Percentiles rank a stretch among this genome's conserved stretches.
These are phyloP conservation scores for Fragum fragum DNA, from an alignment of 2,888 invertebrate species.

Conservation along the genomic window DNA sequence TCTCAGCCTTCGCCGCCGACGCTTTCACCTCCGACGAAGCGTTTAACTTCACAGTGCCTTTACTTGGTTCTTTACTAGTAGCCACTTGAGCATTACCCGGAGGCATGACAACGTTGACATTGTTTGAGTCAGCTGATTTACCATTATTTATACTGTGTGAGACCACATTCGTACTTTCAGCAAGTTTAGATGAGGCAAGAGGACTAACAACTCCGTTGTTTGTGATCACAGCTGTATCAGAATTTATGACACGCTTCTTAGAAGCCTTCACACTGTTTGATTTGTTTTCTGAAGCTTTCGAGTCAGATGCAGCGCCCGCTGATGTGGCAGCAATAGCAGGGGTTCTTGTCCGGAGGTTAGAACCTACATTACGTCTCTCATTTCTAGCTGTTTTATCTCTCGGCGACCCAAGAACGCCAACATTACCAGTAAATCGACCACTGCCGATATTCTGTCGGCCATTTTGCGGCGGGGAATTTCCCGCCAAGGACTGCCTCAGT, in stretches of 20 bases:
- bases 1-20: slow-evolving; percentile 35
- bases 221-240: slow-evolving; percentile 5
- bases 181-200: neutral
- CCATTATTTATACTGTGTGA: neutral
- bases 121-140: neutral
- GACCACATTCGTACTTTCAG: neutral
- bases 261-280: slow-evolving; percentile 18
- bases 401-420: neutral
- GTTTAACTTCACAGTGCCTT: slow-evolving; percentile 6
- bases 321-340: neutral
- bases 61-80: neutral
- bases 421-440: slow-evolving; percentile 13
- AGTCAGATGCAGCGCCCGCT: neutral
- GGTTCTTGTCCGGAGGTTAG: slow-evolving; percentile 8
- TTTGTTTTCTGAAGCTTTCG: neutral
- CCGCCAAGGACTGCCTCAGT: neutral
- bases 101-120: neutral
- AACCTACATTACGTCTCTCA: slow-evolving; percentile 16
- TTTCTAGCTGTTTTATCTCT: neutral
- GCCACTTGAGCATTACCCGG: neutral
- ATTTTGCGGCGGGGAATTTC: neutral
- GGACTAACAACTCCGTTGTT: slow-evolving; percentile 6
- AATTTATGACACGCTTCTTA: slow-evolving; percentile 18
- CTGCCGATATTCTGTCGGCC: slow-evolving; percentile 1
- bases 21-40: slow-evolving; percentile 32